Evolutionary conservation across 2,797 vertebrate genomes (phyloP), one percentile per base, ranked within the genome.

Genomic region (Babyrousa celebensis): DNA sequence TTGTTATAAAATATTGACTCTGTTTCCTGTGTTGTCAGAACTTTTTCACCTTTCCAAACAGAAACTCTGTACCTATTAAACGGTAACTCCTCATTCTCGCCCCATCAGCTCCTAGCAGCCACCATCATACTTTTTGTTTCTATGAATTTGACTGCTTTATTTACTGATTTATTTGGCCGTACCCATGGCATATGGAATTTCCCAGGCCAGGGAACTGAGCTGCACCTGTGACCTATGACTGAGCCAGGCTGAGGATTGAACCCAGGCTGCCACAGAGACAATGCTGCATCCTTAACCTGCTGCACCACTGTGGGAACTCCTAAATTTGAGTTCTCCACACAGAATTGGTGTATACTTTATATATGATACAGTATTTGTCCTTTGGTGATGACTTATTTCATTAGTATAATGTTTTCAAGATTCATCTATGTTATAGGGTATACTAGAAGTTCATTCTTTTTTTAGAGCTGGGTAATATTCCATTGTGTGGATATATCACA

Each of bases 391-490:
- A 43, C 6, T 72, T 82, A 68, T 74, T 87, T 86, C 27, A 84
- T 48, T 89, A 84, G 62, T 21, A n/a, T 77, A 67, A 56, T 71
- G 40, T 84, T 43, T 15, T 84, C 17, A 94, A 68, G n/a, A 1
- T 84, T 77, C 52, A 70, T 52, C 9, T 54, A 3, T 75, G 27
- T 58, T 83, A 12, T 89, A 74, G 27, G 27, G 20, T 74, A 15
- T 82, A 56, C 79, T 54, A 32, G 48, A 92, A 32, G 78, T 78
- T 78, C 5, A 27, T 78, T 60, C n/a, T 36, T 70, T 93, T 93
- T 92, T 90, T 25, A 89, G 77, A n/a, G 18, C 11, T 89, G 62
- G 75, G 11, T 72, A 74, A 58, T 52, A 52, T 68, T 29, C 18
- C 17, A 18, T 36, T 89, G 23, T 77, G n/a, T 77, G 54, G 54